phyloP scores from a whole-genome alignment of 1,140 invertebrate species.

The Ips typographus region DNA sequence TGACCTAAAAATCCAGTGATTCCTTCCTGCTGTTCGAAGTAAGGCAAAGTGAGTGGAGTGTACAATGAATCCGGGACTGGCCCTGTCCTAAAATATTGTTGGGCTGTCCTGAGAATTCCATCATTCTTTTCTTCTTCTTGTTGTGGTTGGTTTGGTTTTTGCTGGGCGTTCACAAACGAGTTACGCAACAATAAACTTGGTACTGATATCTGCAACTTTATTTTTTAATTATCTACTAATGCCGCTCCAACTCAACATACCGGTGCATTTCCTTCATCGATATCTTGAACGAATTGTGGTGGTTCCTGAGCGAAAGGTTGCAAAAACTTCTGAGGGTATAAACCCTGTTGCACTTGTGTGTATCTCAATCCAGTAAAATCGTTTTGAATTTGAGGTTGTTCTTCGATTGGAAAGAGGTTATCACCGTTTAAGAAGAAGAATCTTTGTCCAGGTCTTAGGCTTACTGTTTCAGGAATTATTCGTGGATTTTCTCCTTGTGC shows the following conservation, averaged over 20 bases:
- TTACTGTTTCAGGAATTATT: slow-evolving; percentile 50
- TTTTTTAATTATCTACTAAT: not conserved
- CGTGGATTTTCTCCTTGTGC: slow-evolving; percentile 39
- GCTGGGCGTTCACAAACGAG: slow-evolving; percentile 3
- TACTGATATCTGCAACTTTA: slow-evolving; percentile 5
- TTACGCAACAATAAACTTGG: slow-evolving; percentile 15
- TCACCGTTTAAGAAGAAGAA: slow-evolving; percentile 54
- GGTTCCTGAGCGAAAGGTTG: slow-evolving; percentile 19
- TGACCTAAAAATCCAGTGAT: not conserved
- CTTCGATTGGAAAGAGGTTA: slow-evolving; percentile 43
- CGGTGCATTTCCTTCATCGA: not conserved
- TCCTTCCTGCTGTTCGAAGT: not conserved
- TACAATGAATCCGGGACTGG: not conserved
- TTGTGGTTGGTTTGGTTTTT: slow-evolving; percentile 13
- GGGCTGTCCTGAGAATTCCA: not conserved
- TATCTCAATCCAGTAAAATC: slow-evolving; percentile 32
- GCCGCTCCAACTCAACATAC: not conserved
- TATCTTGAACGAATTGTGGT: slow-evolving; percentile 6
- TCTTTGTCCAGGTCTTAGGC: slow-evolving; percentile 54
- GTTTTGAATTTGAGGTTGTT: slow-evolving; percentile 23
- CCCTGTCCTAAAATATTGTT: slow-evolving; percentile 16
- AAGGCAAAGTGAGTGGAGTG: not conserved
- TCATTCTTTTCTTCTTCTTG: slow-evolving; percentile 8
- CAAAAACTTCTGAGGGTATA: slow-evolving; percentile 27
- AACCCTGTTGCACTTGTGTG: slow-evolving; percentile 25